Evolutionary conservation across 2,797 vertebrate genomes (phyloP).

Genomic region (Paratrypauchen microcephalus): DNA sequence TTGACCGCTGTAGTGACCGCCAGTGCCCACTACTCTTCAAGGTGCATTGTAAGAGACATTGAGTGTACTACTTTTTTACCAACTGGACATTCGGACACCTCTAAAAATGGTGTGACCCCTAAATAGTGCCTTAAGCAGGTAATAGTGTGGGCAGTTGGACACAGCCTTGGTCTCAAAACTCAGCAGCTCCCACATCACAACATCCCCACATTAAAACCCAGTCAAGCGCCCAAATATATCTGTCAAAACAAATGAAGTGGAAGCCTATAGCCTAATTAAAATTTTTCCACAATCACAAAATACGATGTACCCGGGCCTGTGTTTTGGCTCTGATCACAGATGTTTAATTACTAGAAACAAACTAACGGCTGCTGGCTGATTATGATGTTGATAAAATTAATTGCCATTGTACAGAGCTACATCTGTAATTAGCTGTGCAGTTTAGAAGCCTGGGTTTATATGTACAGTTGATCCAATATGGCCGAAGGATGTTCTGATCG

Average conservation of each 20-base stretch:
- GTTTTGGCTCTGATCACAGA: constrained; percentile 26
- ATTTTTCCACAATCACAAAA: constrained; percentile 42
- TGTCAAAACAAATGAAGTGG: constrained; percentile 25
- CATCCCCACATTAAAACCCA: no score
- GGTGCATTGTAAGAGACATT: no score
- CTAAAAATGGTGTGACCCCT: no score
- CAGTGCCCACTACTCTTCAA: no score
- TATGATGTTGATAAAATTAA: constrained; percentile 39
- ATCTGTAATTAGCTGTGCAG: constrained; percentile 32
- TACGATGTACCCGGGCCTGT: constrained; percentile 19
- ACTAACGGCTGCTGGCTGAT: constrained; percentile 18
- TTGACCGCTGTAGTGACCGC: no score
- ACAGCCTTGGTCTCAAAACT: neutral
- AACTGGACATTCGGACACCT: no score
- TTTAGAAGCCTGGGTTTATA: constrained; percentile 8
- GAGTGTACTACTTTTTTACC: no score
- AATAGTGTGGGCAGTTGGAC: no score
- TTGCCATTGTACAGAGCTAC: constrained; percentile 27
- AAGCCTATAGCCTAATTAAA: constrained; percentile 56
- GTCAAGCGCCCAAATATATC: neutral
- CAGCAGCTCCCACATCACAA: neutral
- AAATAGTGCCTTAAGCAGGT: no score
- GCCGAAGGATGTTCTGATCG: neutral
- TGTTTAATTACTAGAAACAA: constrained; percentile 33
- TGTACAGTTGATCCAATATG: constrained; percentile 9